These are phyloP conservation scores for Tethya wilhelma DNA, from an alignment of 37 sponge, comb jelly and placozoan genomes.

Conservation along the genomic window DNA sequence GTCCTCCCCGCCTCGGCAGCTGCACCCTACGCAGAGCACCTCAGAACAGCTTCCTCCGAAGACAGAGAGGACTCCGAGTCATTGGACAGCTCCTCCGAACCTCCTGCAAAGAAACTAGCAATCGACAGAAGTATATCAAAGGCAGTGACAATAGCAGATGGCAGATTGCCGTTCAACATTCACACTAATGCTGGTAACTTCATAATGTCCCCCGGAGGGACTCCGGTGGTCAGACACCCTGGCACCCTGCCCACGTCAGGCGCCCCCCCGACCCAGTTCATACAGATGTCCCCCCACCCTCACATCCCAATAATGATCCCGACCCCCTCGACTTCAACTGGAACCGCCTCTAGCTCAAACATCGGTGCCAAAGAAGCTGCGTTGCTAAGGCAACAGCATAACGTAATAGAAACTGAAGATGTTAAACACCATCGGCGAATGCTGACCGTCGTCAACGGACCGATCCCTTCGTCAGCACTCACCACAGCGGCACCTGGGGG, in stretches of 20 bases:
- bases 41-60: constrained; percentile 1
- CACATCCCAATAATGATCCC: constrained; percentile 40
- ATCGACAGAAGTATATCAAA: background rate
- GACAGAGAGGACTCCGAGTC: constrained; percentile 22
- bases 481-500: background rate
- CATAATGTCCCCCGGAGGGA: constrained; percentile 30
- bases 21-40: background rate
- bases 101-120: constrained; percentile 20
- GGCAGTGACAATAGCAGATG: background rate
- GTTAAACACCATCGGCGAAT: background rate
- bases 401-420: too few relatives aligned
- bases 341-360: background rate
- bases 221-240: background rate
- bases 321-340: constrained; percentile 5
- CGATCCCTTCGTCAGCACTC: background rate
- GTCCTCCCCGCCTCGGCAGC: constrained; percentile 14
- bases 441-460: background rate
- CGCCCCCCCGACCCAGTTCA: too few relatives aligned
- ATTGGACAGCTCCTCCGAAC: background rate
- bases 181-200: constrained; percentile 5
- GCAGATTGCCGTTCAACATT: background rate
- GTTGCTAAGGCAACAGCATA: too few relatives aligned
- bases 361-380: too few relatives aligned
- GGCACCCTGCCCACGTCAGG: too few relatives aligned
- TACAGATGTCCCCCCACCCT: constrained; percentile 31